Percentiles rank a stretch among this genome's conserved stretches.
Conservation (phyloP, 1,140 invertebrate genomes). For the Neomicropteryx cornuta region DNA sequence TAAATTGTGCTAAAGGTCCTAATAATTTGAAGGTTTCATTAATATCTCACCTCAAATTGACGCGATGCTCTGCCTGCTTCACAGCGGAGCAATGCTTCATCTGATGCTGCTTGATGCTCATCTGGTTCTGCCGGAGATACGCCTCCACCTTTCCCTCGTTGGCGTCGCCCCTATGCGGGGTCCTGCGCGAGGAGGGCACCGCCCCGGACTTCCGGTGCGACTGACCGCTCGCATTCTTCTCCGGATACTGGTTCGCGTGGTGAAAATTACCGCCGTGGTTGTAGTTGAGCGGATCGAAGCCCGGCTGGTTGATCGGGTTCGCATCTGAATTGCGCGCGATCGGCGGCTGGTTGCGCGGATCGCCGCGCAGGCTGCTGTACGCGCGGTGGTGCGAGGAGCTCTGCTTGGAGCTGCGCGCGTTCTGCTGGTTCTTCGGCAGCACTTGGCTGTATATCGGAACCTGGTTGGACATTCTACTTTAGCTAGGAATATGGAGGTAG, state of each 20-base stretch:
- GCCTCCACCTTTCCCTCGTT: slow-evolving; percentile 34
- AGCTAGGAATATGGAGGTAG: no score
- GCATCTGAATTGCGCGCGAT: slow-evolving; percentile 7
- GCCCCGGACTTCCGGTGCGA: slow-evolving; percentile 22
- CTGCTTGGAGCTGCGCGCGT: background rate
- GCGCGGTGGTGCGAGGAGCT: slow-evolving; percentile 1
- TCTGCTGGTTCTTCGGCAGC: slow-evolving; percentile 30
- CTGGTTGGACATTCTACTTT: slow-evolving; percentile 36
- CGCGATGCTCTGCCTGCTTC: slow-evolving; percentile 34
- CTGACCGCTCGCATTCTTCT: slow-evolving; percentile 17
- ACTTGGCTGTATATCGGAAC: slow-evolving; percentile 40
- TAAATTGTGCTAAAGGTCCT: no score
- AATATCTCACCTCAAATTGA: slow-evolving; percentile 32
- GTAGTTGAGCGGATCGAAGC: slow-evolving; percentile 36
- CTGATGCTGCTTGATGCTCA: slow-evolving; percentile 34
- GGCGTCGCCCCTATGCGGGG: slow-evolving; percentile 20
- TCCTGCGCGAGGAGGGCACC: slow-evolving; percentile 14
- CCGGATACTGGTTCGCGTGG: slow-evolving; percentile 17
- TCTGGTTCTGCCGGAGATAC: slow-evolving; percentile 33
- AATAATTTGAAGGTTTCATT: no score
- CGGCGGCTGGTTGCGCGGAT: slow-evolving; percentile 5
- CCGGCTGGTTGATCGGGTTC: slow-evolving; percentile 18
- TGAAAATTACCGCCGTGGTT: slow-evolving; percentile 37
- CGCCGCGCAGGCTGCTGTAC: slow-evolving; percentile 18
- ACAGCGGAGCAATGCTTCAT: slow-evolving; percentile 31